phyloP scores from a whole-genome alignment of 2,888 invertebrate species.

The Synanthedon myopaeformis region DNA sequence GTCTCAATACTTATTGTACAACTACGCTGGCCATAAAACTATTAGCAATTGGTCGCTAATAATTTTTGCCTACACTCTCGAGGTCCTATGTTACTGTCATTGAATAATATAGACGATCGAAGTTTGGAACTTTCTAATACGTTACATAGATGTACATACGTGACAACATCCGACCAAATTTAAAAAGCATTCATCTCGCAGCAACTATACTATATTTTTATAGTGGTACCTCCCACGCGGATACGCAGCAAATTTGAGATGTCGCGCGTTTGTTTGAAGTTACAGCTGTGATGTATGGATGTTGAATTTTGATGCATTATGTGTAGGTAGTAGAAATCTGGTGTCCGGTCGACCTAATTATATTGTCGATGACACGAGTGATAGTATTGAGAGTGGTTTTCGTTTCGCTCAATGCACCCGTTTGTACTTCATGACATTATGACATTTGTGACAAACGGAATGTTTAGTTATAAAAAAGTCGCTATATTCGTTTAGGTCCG shows the following conservation, averaged over 20 bases:
- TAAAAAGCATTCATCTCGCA: conserved; percentile 7
- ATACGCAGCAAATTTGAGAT: conserved; percentile 26
- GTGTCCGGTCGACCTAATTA: conserved; percentile 62
- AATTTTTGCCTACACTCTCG: conserved; percentile 11
- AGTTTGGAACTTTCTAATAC: conserved; percentile 18
- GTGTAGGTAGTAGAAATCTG: conserved; percentile 35
- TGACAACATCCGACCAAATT: conserved; percentile 11
- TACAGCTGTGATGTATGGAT: conserved; percentile 25
- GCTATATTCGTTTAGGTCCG: too few species aligned
- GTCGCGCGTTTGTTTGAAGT: conserved; percentile 19
- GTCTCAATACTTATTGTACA: too few species aligned
- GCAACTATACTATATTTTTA: conserved; percentile 3
- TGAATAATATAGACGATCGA: conserved; percentile 3
- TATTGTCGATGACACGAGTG: conserved; percentile 40
- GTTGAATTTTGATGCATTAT: conserved; percentile 28
- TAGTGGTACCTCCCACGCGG: conserved; percentile 27
- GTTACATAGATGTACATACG: conserved; percentile 9
- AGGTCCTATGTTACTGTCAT: conserved; percentile 3
- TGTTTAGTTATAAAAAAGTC: too few species aligned
- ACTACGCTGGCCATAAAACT: background rate
- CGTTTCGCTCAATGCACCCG: conserved; percentile 22
- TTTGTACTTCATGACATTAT: background rate
- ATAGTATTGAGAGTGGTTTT: conserved; percentile 42
- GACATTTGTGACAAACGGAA: too few species aligned
- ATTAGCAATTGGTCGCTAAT: conserved; percentile 6